Conservation (phyloP, 1,140 invertebrate species). For the Dinoponera quadriceps region DNA sequence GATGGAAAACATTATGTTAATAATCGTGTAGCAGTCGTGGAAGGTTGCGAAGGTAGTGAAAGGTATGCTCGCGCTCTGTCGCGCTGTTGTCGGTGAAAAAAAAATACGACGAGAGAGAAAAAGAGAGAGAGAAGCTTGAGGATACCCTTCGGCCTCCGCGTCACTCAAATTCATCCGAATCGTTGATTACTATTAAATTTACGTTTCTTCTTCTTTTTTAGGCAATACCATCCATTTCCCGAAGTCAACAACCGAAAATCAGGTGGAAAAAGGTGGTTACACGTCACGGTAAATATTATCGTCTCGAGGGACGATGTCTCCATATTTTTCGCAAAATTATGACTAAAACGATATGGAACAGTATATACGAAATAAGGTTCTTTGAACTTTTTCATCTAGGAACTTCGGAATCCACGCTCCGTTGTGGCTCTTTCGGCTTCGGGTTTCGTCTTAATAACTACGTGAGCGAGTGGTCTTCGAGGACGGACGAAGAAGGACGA, state of each 20-base stretch:
- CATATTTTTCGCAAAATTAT: not conserved
- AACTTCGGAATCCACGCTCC: not conserved
- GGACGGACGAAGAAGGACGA: slow-evolving; percentile 24
- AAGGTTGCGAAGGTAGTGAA: slow-evolving; percentile 54
- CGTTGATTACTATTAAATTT: not conserved
- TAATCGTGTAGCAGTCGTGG: slow-evolving; percentile 20
- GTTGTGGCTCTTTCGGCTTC: slow-evolving; percentile 10
- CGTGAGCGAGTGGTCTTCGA: slow-evolving; percentile 28
- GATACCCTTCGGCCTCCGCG: not conserved
- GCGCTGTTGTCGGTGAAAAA: not conserved
- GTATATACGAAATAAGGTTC: not conserved
- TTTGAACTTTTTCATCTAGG: slow-evolving; percentile 11
- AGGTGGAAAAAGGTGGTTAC: no score
- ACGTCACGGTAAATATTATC: no score
- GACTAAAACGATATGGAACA: no score
- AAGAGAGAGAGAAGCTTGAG: slow-evolving; percentile 46
- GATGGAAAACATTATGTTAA: slow-evolving; percentile 54
- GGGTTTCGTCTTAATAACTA: slow-evolving; percentile 46
- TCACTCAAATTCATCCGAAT: not conserved
- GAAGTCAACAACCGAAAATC: no score
- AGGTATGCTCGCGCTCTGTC: slow-evolving; percentile 12
- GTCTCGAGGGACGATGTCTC: no score
- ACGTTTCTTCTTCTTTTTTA: no score
- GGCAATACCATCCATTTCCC: no score
- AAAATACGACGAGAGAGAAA: slow-evolving; percentile 32